A percentile compares a stretch with the other conserved stretches of the same genome.
Conservation (phyloP, 2,797 vertebrate genomes). For the Poeciliopsis paucimaculata region DNA sequence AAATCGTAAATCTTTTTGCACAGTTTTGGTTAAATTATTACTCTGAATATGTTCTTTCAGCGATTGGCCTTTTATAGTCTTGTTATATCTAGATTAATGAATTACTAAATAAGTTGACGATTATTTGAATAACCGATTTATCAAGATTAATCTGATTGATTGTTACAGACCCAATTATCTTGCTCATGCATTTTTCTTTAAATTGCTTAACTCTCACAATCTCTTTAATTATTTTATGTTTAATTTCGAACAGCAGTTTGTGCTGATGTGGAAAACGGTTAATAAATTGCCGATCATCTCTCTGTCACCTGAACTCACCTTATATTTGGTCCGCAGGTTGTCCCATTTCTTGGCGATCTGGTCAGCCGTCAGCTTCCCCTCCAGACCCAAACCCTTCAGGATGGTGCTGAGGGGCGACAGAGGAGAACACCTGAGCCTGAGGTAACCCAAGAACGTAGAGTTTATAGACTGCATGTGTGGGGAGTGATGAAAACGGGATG, state of each 20-base stretch:
- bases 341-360: conserved; percentile 80
- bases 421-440: background rate
- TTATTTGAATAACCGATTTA: too few species aligned
- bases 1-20: too few species aligned
- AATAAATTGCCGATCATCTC: background rate
- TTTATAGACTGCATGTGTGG: background rate
- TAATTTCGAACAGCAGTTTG: background rate
- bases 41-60: too few species aligned
- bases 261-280: background rate
- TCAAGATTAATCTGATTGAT: too few species aligned
- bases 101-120: too few species aligned
- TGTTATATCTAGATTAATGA: too few species aligned
- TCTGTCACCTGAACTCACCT: conserved; percentile 44
- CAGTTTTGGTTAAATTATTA: too few species aligned
- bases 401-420: conserved; percentile 64
- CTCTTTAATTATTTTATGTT: background rate
- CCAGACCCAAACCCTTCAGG: conserved; percentile 73
- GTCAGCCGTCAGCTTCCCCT: conserved; percentile 73
- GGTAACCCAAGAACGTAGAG: background rate
- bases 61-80: too few species aligned
- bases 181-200: background rate
- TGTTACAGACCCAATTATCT: background rate
- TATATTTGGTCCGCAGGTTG: conserved; percentile 77
- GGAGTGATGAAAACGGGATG: background rate
- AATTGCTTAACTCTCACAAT: too few species aligned